These are phyloP conservation scores for Adelosebastes latens DNA, from an alignment of 2,797 vertebrate genomes.

Conservation along the genomic window DNA sequence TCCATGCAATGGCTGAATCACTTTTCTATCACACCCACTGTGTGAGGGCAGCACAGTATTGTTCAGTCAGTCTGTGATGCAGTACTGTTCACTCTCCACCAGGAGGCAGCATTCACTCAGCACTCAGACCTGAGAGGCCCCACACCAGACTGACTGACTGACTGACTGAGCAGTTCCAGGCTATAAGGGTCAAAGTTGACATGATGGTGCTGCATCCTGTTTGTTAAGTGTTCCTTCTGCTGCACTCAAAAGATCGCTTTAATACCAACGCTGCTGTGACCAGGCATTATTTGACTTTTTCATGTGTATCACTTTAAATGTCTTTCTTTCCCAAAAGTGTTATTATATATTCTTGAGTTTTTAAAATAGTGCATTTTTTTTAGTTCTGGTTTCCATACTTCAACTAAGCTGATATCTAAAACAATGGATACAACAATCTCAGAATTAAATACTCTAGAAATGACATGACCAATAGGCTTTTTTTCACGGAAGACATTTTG, in stretches of 20 bases:
- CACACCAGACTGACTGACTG: neutral
- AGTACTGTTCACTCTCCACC: constrained; percentile 11
- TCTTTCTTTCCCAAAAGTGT: neutral
- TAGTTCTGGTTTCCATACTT: neutral
- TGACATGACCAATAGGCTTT: neutral
- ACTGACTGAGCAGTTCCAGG: neutral
- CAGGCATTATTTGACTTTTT: neutral
- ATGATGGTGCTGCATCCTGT: neutral
- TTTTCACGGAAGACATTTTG: too few species aligned
- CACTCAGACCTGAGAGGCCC: neutral
- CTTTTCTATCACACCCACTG: neutral
- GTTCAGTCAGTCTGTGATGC: neutral
- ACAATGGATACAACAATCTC: neutral
- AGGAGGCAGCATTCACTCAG: constrained; percentile 48
- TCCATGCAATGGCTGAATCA: neutral
- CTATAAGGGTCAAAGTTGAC: constrained; percentile 7
- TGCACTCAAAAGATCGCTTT: neutral
- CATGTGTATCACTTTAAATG: neutral
- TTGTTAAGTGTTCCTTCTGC: neutral
- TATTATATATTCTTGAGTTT: neutral
- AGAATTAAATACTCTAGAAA: neutral
- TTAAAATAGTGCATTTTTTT: neutral
- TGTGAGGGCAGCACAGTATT: neutral
- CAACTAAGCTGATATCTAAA: neutral
- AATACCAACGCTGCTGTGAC: neutral